Evolutionary conservation across 2,113 vertebrate genomes (phyloP), one percentile per base, ranked within the genome.

Genomic region (Phalacrocorax carbo): DNA sequence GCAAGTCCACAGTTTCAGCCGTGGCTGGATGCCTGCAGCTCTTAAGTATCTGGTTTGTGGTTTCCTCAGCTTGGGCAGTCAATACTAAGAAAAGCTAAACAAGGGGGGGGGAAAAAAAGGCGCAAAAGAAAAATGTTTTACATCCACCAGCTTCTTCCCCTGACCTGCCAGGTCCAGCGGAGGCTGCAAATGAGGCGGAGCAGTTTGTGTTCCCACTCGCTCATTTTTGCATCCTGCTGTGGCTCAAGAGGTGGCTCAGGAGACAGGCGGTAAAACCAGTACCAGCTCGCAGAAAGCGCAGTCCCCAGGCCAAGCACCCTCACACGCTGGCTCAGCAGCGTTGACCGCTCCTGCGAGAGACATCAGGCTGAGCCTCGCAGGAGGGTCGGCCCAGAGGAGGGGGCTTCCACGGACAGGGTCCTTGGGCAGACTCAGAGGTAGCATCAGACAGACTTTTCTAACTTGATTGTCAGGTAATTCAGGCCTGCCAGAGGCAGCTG

Each of bases 341-440:
- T 6, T 15, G 38, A 29, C 40, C 5, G 2, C 78, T 73, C 38
- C 57, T 11, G 58, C 13, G 8, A 36, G 66, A 23, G 7, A 46
- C 7, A 1, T 54, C 38, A 6, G 58, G 65, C 46, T n/a, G 46
- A 70, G 70, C 73, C 69, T 9, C n/a, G 5, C 18, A 2, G 1
- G 57, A 88, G 51, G 27, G 34, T 9, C 7, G 2, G 30, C 51
- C 49, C 65, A 4, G 10, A 26, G 57, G 68, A 32, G 27, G 49
- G 61, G 49, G 68, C 46, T 65, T 25, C 77, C 80, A 19, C 0
- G 0, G 64, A 26, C 75, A 42, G 36, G 51, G 25, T 27, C 83
- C 86, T 81, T 0, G 55, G 90, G 94, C 82, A 91, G 82, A 19
- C 30, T 51, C 96, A 58, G 97, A 97, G 97, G 97, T 97, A 97